Evolutionary conservation across 2,113 vertebrate species (phyloP).

Genomic region (Pollachius pollachius): DNA sequence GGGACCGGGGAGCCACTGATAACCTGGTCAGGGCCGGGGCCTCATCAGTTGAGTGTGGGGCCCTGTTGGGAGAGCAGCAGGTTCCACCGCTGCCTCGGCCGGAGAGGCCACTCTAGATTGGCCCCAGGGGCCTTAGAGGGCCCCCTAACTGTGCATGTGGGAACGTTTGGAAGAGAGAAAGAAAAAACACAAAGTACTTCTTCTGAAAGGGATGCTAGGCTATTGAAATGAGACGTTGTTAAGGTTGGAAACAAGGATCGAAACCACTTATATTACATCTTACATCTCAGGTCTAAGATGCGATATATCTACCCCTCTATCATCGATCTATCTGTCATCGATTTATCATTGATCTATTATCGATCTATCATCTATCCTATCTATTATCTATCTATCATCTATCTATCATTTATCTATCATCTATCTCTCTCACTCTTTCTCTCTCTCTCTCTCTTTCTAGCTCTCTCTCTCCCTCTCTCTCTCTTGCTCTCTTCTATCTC

Average conservation of each 20-base stretch:
- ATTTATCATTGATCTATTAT: too few relatives aligned
- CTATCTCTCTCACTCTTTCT: too few relatives aligned
- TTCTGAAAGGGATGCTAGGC: too few relatives aligned
- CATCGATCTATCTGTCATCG: too few relatives aligned
- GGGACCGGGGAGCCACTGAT: conserved; percentile 82
- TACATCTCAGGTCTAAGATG: too few relatives aligned
- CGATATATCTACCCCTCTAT: too few relatives aligned
- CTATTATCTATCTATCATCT: too few relatives aligned
- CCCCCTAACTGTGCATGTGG: conserved; percentile 65
- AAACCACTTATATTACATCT: background rate
- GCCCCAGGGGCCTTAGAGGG: conserved; percentile 45
- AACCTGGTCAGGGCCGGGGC: conserved; percentile 88
- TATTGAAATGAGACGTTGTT: too few relatives aligned
- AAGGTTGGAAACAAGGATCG: background rate
- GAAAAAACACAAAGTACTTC: background rate
- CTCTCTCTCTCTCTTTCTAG: too few relatives aligned
- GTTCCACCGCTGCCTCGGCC: conserved; percentile 77
- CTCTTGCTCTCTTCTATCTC: background rate
- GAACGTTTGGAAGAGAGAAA: conserved; percentile 61
- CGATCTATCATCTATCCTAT: too few relatives aligned
- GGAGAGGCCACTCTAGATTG: conserved; percentile 45
- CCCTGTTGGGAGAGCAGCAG: conserved; percentile 87
- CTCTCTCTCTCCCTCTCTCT: background rate
- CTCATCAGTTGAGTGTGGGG: conserved; percentile 87
- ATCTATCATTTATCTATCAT: too few relatives aligned